These are phyloP conservation scores for Antigone vipio DNA, from an alignment of 2,113 vertebrate genomes.

Conservation along the genomic window DNA sequence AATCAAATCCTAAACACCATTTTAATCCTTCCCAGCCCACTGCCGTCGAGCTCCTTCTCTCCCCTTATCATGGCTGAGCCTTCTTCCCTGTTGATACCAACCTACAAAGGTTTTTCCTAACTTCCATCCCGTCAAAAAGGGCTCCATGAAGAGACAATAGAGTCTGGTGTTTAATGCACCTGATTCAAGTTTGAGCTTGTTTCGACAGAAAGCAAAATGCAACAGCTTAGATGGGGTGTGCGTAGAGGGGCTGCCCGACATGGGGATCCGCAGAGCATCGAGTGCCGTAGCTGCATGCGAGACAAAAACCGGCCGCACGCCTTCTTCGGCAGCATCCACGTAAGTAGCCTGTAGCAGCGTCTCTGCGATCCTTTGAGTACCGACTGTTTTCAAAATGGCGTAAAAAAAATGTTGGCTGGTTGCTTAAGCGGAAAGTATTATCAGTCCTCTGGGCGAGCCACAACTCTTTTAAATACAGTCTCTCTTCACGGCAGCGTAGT, in stretches of 20 bases:
- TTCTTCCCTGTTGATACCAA: neutral
- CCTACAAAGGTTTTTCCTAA: neutral
- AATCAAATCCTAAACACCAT: neutral
- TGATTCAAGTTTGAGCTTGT: neutral
- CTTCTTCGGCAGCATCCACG: neutral
- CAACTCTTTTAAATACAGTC: neutral
- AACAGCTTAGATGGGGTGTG: rapidly evolving
- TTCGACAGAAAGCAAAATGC: neutral
- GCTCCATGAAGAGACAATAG: neutral
- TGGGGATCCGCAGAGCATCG: rapidly evolving
- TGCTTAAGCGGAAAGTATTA: neutral
- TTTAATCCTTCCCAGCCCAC: neutral
- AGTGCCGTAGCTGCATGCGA: rapidly evolving
- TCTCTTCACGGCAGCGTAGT: neutral
- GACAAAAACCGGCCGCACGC: rapidly evolving
- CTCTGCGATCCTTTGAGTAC: neutral
- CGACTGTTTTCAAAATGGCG: rapidly evolving
- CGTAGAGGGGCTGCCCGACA: rapidly evolving
- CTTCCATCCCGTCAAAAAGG: neutral
- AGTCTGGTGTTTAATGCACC: neutral
- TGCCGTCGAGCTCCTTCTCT: neutral
- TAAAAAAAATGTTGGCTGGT: neutral
- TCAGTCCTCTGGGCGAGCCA: neutral
- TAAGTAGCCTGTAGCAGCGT: neutral
- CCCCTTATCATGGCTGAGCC: neutral